These are phyloP conservation scores for Ginglymostoma cirratum DNA, from an alignment of 2,113 vertebrate species.

Conservation along the genomic window DNA sequence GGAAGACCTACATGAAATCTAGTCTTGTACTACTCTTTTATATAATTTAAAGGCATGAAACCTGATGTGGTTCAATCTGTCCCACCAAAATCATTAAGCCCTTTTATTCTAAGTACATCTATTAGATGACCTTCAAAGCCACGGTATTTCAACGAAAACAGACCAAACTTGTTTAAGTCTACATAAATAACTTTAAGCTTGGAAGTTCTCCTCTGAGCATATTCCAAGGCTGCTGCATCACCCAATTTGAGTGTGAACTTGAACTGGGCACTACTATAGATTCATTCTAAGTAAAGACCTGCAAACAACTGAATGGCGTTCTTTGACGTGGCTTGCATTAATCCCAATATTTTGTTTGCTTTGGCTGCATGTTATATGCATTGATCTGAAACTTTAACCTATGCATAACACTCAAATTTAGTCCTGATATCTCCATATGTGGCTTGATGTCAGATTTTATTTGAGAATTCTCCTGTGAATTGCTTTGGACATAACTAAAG, in stretches of 20 bases:
- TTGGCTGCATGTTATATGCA: neutral
- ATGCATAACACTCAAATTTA: neutral
- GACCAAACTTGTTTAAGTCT: neutral
- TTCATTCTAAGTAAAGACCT: neutral
- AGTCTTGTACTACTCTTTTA: neutral
- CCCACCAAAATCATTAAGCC: neutral
- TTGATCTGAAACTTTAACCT: neutral
- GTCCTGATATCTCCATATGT: neutral
- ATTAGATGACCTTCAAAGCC: neutral
- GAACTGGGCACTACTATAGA: neutral
- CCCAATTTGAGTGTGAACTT: neutral
- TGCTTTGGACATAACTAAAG: neutral
- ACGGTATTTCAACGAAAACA: neutral
- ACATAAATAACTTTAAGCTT: neutral
- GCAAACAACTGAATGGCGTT: neutral
- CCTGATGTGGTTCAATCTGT: neutral
- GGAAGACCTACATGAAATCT: neutral
- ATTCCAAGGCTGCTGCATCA: neutral
- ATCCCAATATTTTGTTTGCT: neutral
- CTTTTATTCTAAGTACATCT: neutral
- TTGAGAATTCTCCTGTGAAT: neutral
- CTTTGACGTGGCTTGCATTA: neutral
- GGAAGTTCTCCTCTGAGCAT: neutral
- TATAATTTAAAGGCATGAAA: neutral
- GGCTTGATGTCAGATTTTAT: neutral